Evolutionary conservation across 2,888 invertebrate genomes (phyloP).

Genomic region (Imbricaverruca yamaguchii): DNA sequence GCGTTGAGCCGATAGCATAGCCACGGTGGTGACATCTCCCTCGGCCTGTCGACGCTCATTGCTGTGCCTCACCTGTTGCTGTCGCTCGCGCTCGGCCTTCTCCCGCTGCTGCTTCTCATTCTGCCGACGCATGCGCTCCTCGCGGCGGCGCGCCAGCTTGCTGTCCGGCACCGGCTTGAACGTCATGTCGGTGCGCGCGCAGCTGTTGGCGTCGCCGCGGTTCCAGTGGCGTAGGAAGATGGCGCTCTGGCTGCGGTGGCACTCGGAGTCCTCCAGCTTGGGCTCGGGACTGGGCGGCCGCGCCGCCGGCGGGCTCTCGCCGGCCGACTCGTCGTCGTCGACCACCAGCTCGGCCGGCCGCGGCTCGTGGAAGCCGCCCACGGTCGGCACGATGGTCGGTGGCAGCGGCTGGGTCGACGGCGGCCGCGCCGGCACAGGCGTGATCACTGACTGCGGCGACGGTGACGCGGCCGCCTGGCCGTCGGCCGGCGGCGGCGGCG

Average conservation of each 20-base stretch:
- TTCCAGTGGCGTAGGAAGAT: slow-evolving; percentile 95
- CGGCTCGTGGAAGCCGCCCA: not conserved
- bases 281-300: slow-evolving; percentile 60
- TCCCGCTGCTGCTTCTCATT: slow-evolving; percentile 78
- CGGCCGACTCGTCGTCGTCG: slow-evolving; percentile 46
- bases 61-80: slow-evolving; percentile 59
- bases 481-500: too few relatives aligned
- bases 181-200: slow-evolving; percentile 87
- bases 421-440: not conserved
- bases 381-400: not conserved
- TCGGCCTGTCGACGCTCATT: slow-evolving; percentile 63
- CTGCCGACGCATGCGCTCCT: slow-evolving; percentile 78
- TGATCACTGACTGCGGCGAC: not conserved
- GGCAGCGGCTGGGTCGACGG: not conserved
- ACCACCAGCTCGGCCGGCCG: not conserved
- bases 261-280: slow-evolving; percentile 88
- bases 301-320: slow-evolving; percentile 51
- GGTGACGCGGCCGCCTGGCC: not conserved
- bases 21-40: too few relatives aligned
- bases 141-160: slow-evolving; percentile 81
- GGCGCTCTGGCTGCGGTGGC: slow-evolving; percentile 89
- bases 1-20: too few relatives aligned
- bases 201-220: slow-evolving; percentile 91
- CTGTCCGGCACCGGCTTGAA: slow-evolving; percentile 95
- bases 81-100: slow-evolving; percentile 57